Conservation (phyloP, 1,140 invertebrate species). For the Drosophila murphyi region DNA sequence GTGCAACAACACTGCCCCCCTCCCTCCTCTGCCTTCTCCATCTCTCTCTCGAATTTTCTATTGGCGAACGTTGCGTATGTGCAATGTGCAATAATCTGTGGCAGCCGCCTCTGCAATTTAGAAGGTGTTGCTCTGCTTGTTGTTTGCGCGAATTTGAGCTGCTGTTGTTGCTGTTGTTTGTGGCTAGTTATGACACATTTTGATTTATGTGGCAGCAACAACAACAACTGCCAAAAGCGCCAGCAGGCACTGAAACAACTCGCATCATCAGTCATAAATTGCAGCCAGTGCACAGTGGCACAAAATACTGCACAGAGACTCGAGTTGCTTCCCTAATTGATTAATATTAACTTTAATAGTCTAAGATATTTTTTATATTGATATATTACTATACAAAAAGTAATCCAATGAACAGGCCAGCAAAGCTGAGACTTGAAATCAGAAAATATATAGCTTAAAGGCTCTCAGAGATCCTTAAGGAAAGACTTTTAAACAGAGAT, state of each 20-base stretch:
- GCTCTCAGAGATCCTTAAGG: too few species aligned
- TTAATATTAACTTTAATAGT: too few species aligned
- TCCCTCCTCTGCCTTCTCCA: too few species aligned
- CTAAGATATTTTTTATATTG: too few species aligned
- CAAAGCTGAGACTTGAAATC: too few species aligned
- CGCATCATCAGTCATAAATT: slow-evolving; percentile 72
- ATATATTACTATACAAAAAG: too few species aligned
- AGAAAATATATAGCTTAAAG: not conserved
- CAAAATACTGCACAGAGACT: not conserved
- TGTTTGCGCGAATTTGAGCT: not conserved
- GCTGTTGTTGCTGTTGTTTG: slow-evolving; percentile 31
- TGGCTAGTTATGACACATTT: slow-evolving; percentile 77
- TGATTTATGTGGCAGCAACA: slow-evolving; percentile 66
- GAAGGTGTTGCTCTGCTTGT: slow-evolving; percentile 19
- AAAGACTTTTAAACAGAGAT: too few species aligned
- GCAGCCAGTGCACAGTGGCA: slow-evolving; percentile 49
- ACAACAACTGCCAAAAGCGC: slow-evolving; percentile 68
- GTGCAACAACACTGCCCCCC: slow-evolving; percentile 1
- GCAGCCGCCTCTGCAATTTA: slow-evolving; percentile 1
- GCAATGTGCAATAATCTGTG: slow-evolving; percentile 46
- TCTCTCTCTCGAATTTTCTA: not conserved
- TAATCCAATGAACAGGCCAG: too few species aligned
- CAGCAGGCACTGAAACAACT: slow-evolving; percentile 47
- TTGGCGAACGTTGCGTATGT: slow-evolving; percentile 58
- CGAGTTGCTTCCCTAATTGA: too few species aligned